Conservation (phyloP, 1,140 invertebrate genomes). For the Drosophila kanapiae region DNA sequence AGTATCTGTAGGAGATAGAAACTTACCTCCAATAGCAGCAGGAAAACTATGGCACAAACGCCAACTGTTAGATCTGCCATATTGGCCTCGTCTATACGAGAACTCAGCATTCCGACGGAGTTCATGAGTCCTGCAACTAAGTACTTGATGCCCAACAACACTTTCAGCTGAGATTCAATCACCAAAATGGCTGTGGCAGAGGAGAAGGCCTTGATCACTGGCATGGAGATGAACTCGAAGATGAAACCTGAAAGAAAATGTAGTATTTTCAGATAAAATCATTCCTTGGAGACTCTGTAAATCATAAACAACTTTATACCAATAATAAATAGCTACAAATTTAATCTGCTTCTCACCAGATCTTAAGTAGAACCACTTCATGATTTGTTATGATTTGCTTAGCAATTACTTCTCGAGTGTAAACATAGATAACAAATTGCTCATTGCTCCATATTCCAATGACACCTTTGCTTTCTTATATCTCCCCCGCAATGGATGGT, state of each 20-base stretch:
- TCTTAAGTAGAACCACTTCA: neutral
- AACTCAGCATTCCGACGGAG: constrained; percentile 89
- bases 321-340: too few species aligned
- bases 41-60: constrained; percentile 89
- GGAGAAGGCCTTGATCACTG: constrained; percentile 97
- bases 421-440: neutral
- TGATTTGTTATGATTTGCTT: neutral
- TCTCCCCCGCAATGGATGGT: neutral
- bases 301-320: too few species aligned
- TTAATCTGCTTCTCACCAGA: too few species aligned
- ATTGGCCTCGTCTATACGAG: constrained; percentile 88
- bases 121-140: constrained; percentile 91
- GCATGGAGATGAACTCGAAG: constrained; percentile 97
- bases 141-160: constrained; percentile 92
- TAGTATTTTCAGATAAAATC: too few species aligned
- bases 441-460: constrained; percentile 12
- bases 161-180: constrained; percentile 95
- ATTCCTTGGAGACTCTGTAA: too few species aligned
- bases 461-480: neutral
- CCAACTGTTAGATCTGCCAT: constrained; percentile 90
- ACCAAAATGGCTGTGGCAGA: constrained; percentile 97
- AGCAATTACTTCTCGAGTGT: neutral
- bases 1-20: neutral
- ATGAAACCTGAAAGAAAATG: constrained; percentile 89
- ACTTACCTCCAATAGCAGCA: constrained; percentile 90